A percentile compares a stretch with the other conserved stretches of the same genome.
phyloP scores from a whole-genome alignment of 2,888 invertebrate genomes.

The Bedellia somnulentella region DNA sequence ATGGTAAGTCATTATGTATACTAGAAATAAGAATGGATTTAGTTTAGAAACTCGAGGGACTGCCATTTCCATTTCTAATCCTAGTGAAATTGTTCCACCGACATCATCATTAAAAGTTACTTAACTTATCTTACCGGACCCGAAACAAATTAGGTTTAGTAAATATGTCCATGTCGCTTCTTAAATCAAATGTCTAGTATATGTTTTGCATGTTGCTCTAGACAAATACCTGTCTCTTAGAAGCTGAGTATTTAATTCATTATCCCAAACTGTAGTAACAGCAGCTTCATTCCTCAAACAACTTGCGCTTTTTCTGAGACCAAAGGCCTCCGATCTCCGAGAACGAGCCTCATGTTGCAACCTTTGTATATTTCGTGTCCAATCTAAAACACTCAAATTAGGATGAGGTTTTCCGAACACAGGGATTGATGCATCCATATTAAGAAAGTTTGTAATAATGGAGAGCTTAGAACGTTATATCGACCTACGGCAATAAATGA shows the following conservation, averaged over 20 bases:
- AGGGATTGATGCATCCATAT: constrained; percentile 45
- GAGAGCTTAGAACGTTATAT: background rate
- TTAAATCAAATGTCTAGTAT: too few species aligned
- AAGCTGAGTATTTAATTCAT: constrained; percentile 72
- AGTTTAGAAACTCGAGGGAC: too few species aligned
- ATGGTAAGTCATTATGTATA: too few species aligned
- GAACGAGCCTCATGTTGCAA: constrained; percentile 71
- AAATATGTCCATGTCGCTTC: too few species aligned
- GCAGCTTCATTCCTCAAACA: constrained; percentile 74
- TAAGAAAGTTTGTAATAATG: too few species aligned
- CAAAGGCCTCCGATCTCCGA: constrained; percentile 68
- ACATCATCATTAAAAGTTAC: too few species aligned
- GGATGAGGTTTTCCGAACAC: constrained; percentile 68
- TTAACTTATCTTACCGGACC: too few species aligned
- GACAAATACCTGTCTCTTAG: constrained; percentile 65
- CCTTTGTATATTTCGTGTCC: constrained; percentile 74
- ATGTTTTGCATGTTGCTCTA: too few species aligned
- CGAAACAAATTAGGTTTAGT: too few species aligned
- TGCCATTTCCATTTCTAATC: too few species aligned
- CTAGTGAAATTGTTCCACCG: too few species aligned
- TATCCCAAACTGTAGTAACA: constrained; percentile 77
- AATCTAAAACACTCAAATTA: constrained; percentile 70
- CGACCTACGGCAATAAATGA: background rate
- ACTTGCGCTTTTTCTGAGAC: constrained; percentile 68
- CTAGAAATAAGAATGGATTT: too few species aligned